Conservation (phyloP, 1,140 invertebrate species). For the Macrocentrus cingulum region DNA sequence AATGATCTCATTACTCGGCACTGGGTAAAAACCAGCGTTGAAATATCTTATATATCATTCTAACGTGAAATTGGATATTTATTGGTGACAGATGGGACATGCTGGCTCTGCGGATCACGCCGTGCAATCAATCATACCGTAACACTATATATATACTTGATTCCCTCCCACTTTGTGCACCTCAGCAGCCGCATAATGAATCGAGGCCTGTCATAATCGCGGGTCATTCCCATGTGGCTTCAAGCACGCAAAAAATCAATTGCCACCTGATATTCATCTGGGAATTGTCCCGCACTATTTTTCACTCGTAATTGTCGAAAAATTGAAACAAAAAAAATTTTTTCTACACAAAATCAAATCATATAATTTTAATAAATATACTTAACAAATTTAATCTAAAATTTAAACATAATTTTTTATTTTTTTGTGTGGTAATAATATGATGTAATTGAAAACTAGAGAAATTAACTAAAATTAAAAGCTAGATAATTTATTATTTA, state of each 20-base stretch:
- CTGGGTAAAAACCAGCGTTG: constrained; percentile 50
- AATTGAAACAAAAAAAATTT: too few relatives aligned
- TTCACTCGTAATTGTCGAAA: background rate
- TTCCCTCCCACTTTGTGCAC: background rate
- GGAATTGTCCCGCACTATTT: background rate
- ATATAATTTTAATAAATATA: too few relatives aligned
- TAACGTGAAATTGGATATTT: constrained; percentile 60
- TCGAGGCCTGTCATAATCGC: constrained; percentile 15
- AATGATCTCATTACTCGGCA: constrained; percentile 55
- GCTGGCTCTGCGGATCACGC: constrained; percentile 50
- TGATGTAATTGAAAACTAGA: too few relatives aligned
- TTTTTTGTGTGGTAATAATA: too few relatives aligned
- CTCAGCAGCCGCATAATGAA: constrained; percentile 10
- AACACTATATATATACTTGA: constrained; percentile 39
- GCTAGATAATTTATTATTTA: too few relatives aligned
- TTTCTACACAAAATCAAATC: too few relatives aligned
- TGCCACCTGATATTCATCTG: constrained; percentile 1
- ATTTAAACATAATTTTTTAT: too few relatives aligned
- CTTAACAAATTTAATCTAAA: too few relatives aligned
- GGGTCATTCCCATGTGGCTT: constrained; percentile 21
- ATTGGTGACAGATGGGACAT: constrained; percentile 57
- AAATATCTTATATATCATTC: constrained; percentile 58
- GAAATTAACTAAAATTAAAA: too few relatives aligned
- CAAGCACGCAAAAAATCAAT: constrained; percentile 1
- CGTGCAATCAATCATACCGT: constrained; percentile 54